Evolutionary conservation across 2,888 invertebrate genomes (phyloP).

Genomic region (Halocaridina rubra): DNA sequence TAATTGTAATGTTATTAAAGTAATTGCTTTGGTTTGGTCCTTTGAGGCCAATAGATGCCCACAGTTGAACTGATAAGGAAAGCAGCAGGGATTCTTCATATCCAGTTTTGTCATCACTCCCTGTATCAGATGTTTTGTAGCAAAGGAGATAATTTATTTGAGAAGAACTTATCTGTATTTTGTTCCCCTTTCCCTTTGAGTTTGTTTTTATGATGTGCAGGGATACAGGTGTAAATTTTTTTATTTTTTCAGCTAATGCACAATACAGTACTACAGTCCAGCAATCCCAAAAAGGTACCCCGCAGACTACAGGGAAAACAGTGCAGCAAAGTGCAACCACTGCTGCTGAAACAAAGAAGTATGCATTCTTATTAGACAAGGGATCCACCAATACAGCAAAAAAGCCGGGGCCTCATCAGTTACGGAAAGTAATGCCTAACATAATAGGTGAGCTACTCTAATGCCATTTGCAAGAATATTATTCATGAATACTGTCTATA

Average conservation of each 20-base stretch:
- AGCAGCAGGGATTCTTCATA: too few relatives aligned
- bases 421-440: constrained; percentile 56
- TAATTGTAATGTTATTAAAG: too few relatives aligned
- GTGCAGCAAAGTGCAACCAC: constrained; percentile 32
- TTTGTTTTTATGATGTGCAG: too few relatives aligned
- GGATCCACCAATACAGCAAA: constrained; percentile 43
- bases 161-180: too few relatives aligned
- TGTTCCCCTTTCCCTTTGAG: too few relatives aligned
- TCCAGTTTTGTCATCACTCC: too few relatives aligned
- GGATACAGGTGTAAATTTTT: too few relatives aligned
- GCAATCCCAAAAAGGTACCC: constrained; percentile 49
- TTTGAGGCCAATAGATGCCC: too few relatives aligned
- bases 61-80: too few relatives aligned
- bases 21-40: too few relatives aligned
- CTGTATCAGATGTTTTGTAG: too few relatives aligned
- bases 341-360: constrained; percentile 59
- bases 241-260: constrained; percentile 53
- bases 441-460: constrained; percentile 37
- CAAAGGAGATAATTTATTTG: too few relatives aligned
- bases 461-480: background rate
- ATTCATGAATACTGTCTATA: background rate
- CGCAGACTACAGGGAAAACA: constrained; percentile 31
- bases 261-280: constrained; percentile 63
- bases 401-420: constrained; percentile 47
- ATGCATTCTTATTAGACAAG: constrained; percentile 61